A percentile compares a stretch with the other conserved stretches of the same genome.
Evolutionary conservation across 2,888 invertebrate species (phyloP).

Genomic region (Lasioglossum leucozonium): DNA sequence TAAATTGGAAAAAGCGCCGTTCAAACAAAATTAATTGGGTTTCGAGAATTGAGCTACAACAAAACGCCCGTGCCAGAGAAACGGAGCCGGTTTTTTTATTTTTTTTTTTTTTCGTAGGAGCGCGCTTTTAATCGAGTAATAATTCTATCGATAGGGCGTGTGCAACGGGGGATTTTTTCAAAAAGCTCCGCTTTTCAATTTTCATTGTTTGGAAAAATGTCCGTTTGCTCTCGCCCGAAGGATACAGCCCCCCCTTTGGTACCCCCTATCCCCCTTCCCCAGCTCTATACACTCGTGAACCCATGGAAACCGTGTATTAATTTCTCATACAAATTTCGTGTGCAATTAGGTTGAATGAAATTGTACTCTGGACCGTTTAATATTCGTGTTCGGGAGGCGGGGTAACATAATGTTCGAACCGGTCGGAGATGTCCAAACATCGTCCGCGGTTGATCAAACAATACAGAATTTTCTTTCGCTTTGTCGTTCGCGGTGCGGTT

Average conservation of each 20-base stretch:
- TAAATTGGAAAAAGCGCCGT: conserved; percentile 68
- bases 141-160: conserved; percentile 1
- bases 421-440: background rate
- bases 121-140: conserved; percentile 30
- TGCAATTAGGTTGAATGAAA: conserved; percentile 4
- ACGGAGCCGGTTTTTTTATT: conserved; percentile 6
- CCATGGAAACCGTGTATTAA: background rate
- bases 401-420: background rate
- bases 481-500: background rate
- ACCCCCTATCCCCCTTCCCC: background rate
- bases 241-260: background rate
- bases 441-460: background rate
- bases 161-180: background rate
- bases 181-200: background rate
- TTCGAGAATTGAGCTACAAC: conserved; percentile 59
- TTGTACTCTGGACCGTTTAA: background rate
- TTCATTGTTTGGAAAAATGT: background rate
- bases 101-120: background rate
- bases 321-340: background rate
- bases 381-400: background rate
- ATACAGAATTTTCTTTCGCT: conserved; percentile 10
- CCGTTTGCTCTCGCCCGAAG: background rate
- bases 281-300: background rate
- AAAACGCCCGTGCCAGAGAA: conserved; percentile 42
- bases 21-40: conserved; percentile 71